Evolutionary conservation across 2,888 invertebrate genomes (phyloP).

Genomic region (Torymus texanus): DNA sequence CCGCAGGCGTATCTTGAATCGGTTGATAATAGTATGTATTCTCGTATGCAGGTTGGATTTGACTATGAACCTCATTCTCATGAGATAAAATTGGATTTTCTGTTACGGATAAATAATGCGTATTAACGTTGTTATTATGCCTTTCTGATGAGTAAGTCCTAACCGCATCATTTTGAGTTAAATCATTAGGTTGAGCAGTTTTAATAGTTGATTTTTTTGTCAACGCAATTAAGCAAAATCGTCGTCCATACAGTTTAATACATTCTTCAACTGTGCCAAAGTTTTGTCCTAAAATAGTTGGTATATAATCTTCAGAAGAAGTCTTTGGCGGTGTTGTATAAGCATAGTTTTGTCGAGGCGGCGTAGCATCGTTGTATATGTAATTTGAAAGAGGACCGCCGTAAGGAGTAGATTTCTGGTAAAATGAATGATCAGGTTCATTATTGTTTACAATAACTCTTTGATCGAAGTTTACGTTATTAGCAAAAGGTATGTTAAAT

Average conservation of each 20-base stretch:
- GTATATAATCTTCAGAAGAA: neutral
- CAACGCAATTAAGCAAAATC: constrained; percentile 8
- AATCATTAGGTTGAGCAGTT: constrained; percentile 1
- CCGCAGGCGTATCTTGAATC: no score
- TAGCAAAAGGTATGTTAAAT: constrained; percentile 58
- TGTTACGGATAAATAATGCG: neutral
- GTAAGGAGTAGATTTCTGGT: constrained; percentile 3
- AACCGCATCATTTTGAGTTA: neutral
- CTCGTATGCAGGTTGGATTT: no score
- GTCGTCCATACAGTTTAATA: constrained; percentile 28
- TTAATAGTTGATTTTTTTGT: neutral
- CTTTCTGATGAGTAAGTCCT: no score
- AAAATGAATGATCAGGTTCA: neutral
- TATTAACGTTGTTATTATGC: no score
- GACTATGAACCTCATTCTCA: neutral
- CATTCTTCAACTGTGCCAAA: constrained; percentile 17
- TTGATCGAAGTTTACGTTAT: constrained; percentile 56
- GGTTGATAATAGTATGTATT: no score
- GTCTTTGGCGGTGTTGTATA: neutral
- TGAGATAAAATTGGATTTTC: neutral
- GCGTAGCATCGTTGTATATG: neutral
- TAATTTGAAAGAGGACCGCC: neutral
- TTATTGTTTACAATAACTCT: constrained; percentile 50
- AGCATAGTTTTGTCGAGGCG: constrained; percentile 5
- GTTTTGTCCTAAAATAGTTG: constrained; percentile 8